Conservation (phyloP, 2,113 vertebrate species). For the Engystomops pustulosus region DNA sequence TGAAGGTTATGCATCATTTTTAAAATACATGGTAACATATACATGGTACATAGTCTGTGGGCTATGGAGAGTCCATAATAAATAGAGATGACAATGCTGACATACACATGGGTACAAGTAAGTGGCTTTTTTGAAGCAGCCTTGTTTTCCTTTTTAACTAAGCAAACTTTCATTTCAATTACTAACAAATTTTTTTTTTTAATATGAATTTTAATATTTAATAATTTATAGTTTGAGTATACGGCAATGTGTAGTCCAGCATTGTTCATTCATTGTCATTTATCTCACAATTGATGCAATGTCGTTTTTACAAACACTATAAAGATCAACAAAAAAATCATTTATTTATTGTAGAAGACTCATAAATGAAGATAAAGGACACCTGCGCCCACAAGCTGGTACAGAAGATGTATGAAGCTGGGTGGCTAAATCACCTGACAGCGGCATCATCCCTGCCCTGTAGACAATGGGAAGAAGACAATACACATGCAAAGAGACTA, state of each 20-base stretch:
- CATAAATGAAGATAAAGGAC: not conserved
- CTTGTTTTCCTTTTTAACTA: no score
- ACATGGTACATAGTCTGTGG: no score
- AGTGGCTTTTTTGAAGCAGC: no score
- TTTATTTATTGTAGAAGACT: not conserved
- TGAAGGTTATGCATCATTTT: no score
- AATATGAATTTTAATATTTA: not conserved
- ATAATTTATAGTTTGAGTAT: not conserved
- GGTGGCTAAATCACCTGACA: not conserved
- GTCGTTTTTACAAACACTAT: no score
- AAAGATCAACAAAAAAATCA: not conserved
- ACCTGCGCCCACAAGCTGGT: not conserved
- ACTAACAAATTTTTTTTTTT: no score
- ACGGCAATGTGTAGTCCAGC: not conserved
- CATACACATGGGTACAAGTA: no score
- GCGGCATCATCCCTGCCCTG: not conserved
- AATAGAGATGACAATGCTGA: no score
- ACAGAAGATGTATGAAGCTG: not conserved
- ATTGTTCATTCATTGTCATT: not conserved
- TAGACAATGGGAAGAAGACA: not conserved
- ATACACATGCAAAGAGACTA: not conserved
- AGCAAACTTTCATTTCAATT: no score
- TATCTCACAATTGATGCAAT: not conserved
- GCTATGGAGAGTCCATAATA: no score
- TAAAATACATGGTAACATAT: no score